A percentile compares a stretch with the other conserved stretches of the same genome.
phyloP scores from a whole-genome alignment of 2,797 vertebrate genomes.

The Numenius phaeopus region DNA sequence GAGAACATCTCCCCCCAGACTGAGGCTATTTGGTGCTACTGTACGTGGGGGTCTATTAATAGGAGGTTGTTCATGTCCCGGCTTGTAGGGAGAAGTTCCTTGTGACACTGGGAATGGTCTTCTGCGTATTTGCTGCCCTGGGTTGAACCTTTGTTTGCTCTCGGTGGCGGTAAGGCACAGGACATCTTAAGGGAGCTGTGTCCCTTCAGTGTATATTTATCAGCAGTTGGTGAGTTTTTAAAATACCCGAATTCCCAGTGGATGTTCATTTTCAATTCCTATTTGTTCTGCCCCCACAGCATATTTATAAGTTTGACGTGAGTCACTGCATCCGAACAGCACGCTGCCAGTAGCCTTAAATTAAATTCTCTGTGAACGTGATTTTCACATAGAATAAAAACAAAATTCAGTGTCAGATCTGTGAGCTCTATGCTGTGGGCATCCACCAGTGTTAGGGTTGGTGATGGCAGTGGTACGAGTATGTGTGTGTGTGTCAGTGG shows the following conservation, averaged over 20 bases:
- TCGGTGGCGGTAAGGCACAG: neutral
- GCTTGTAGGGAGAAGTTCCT: neutral
- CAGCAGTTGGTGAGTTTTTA: slow-evolving; percentile 4
- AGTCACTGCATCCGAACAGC: neutral
- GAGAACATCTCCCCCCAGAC: neutral
- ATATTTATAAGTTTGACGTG: slow-evolving; percentile 32
- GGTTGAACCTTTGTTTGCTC: slow-evolving; percentile 17
- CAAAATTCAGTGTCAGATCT: neutral
- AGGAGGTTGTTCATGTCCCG: neutral
- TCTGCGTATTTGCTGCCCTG: neutral
- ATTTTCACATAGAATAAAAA: neutral
- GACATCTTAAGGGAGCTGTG: neutral
- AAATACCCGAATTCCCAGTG: slow-evolving; percentile 20
- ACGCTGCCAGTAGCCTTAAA: neutral
- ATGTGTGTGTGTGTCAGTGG: neutral
- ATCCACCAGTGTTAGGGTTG: neutral
- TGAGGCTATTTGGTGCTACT: neutral
- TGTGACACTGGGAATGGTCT: neutral
- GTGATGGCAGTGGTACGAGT: neutral
- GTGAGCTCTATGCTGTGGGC: neutral
- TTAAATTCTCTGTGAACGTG: neutral
- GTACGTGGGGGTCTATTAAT: neutral
- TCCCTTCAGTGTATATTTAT: slow-evolving; percentile 7
- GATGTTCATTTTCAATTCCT: neutral
- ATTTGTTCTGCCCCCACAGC: slow-evolving; percentile 7